Percentiles rank a stretch among this genome's conserved stretches.
Evolutionary conservation across 1,140 invertebrate species (phyloP).

Genomic region (Tetramorium simillimum): DNA sequence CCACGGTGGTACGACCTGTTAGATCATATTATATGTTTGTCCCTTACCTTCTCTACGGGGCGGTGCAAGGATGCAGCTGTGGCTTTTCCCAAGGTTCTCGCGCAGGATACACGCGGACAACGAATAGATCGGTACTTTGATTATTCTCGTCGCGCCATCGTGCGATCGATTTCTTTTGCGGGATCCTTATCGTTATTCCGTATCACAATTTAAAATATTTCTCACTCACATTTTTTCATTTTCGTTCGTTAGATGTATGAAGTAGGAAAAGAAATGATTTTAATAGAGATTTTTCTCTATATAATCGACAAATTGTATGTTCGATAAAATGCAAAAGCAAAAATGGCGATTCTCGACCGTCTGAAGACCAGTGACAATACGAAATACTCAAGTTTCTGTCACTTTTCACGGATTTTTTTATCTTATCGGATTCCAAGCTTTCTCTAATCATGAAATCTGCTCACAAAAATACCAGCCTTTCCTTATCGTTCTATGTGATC

Average conservation of each 20-base stretch:
- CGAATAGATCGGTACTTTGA: constrained; percentile 50
- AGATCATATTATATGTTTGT: constrained; percentile 78
- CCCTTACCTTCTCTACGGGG: constrained; percentile 77
- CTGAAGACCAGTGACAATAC: background rate
- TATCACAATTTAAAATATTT: constrained; percentile 25
- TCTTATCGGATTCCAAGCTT: constrained; percentile 73
- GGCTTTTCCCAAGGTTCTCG: constrained; percentile 63
- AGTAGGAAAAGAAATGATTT: background rate
- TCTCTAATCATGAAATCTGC: constrained; percentile 67
- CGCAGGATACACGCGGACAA: constrained; percentile 50
- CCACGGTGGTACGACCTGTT: constrained; percentile 68
- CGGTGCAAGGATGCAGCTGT: constrained; percentile 75
- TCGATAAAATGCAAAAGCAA: constrained; percentile 11
- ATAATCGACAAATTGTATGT: background rate
- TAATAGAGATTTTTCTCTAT: background rate
- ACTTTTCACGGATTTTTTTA: constrained; percentile 65
- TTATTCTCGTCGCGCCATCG: constrained; percentile 25
- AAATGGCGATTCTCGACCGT: constrained; percentile 7
- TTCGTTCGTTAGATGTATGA: background rate
- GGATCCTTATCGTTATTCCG: background rate
- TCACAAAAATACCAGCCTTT: constrained; percentile 45
- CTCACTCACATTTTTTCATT: constrained; percentile 11
- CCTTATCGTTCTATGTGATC: constrained; percentile 58
- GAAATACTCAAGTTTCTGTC: constrained; percentile 42
- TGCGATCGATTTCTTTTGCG: constrained; percentile 22